These are phyloP conservation scores for Tholera decimalis DNA, from an alignment of 2,888 invertebrate genomes.

Conservation along the genomic window DNA sequence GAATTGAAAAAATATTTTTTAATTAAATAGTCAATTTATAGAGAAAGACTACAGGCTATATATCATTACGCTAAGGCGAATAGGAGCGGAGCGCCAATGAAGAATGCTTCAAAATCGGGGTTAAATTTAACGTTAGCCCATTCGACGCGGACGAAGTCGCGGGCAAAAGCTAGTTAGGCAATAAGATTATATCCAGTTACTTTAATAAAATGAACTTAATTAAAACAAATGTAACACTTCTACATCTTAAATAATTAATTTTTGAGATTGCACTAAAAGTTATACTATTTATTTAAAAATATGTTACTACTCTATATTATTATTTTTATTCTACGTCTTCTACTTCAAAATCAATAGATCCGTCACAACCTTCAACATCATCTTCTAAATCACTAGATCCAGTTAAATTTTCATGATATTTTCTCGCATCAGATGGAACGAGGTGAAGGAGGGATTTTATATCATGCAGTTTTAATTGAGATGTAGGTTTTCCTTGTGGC, in stretches of 20 bases:
- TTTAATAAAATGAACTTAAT: neutral
- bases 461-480: neutral
- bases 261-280: neutral
- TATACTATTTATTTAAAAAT: neutral
- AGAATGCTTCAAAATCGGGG: no score
- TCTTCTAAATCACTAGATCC: slow-evolving; percentile 6
- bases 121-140: no score
- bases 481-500: slow-evolving; percentile 6
- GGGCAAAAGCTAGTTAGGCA: no score
- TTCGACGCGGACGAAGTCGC: no score
- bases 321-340: no score
- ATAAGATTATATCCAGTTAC: no score
- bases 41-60: no score
- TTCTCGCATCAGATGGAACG: slow-evolving; percentile 6
- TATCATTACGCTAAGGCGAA: no score
- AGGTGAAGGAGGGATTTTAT: no score
- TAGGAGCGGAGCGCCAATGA: no score
- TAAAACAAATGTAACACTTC: neutral
- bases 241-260: neutral
- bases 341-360: slow-evolving; percentile 10
- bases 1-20: no score
- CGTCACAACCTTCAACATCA: neutral
- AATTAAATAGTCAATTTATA: no score
- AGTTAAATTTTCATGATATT: slow-evolving; percentile 7
- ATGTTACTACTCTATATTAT: neutral